Conservation (phyloP, 2,797 vertebrate species). For the Synaphobranchus kaupii region DNA sequence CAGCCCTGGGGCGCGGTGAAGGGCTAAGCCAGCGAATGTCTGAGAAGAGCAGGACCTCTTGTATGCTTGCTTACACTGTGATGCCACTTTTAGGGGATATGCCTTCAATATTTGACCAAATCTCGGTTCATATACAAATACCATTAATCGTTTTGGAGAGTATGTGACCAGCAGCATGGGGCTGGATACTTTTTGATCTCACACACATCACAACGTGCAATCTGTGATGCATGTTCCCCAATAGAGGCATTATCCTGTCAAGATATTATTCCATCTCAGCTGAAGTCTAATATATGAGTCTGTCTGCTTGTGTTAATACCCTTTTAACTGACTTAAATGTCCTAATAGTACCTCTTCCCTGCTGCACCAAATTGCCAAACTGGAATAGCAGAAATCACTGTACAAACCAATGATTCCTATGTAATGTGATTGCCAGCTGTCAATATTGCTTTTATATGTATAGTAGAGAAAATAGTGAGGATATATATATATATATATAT, state of each 20-base stretch:
- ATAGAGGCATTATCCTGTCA: not conserved
- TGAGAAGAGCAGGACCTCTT: not conserved
- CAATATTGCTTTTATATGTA: not conserved
- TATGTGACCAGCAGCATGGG: not conserved
- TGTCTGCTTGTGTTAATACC: conserved; percentile 16
- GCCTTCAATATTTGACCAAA: not conserved
- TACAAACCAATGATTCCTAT: conserved; percentile 37
- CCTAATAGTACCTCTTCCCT: conserved; percentile 20
- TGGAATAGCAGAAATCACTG: conserved; percentile 31
- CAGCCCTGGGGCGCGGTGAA: conserved; percentile 67
- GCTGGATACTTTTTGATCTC: not conserved
- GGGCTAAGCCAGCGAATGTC: conserved; percentile 30
- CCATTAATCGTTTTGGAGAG: not conserved
- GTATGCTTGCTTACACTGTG: not conserved
- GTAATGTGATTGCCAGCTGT: conserved; percentile 2
- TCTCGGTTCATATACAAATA: not conserved
- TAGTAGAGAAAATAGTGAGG: not conserved
- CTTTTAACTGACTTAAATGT: conserved; percentile 29
- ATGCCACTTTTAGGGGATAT: not conserved
- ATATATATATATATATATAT: not conserved
- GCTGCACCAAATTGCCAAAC: conserved; percentile 16
- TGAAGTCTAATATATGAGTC: conserved; percentile 43
- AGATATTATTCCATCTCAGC: conserved; percentile 44
- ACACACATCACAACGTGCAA: not conserved
- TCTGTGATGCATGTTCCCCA: not conserved